phyloP scores from a whole-genome alignment of 2,888 invertebrate genomes.

The Eilema caniola region DNA sequence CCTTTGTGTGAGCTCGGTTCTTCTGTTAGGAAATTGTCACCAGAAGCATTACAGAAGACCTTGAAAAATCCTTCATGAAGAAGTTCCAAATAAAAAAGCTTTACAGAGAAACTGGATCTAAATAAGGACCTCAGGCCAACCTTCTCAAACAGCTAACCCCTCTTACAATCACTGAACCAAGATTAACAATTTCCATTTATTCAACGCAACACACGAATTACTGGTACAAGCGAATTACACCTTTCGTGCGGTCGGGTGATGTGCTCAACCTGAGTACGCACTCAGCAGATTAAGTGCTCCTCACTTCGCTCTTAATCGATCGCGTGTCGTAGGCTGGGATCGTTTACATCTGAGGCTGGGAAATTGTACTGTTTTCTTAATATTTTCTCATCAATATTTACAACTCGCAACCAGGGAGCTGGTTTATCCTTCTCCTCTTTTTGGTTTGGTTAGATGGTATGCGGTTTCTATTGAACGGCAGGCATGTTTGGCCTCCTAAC shows the following conservation, averaged over 20 bases:
- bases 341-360: neutral
- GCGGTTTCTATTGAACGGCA: no score
- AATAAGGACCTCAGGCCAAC: neutral
- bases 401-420: neutral
- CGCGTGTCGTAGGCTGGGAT: slow-evolving; percentile 16
- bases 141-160: neutral
- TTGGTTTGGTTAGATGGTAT: no score
- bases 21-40: no score
- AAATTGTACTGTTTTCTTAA: neutral
- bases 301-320: slow-evolving; percentile 52
- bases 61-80: no score
- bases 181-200: slow-evolving; percentile 9
- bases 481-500: no score
- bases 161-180: neutral
- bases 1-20: no score
- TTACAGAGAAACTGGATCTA: neutral
- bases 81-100: no score
- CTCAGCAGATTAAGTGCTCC: slow-evolving; percentile 60
- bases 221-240: slow-evolving; percentile 21
- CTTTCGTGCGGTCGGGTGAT: slow-evolving; percentile 42
- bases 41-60: no score
- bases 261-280: slow-evolving; percentile 54
- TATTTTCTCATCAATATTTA: neutral
- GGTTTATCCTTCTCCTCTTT: no score
- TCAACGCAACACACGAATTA: slow-evolving; percentile 9